phyloP scores from a whole-genome alignment of 2,113 vertebrate genomes.

The Dendrocopos noguchii region DNA sequence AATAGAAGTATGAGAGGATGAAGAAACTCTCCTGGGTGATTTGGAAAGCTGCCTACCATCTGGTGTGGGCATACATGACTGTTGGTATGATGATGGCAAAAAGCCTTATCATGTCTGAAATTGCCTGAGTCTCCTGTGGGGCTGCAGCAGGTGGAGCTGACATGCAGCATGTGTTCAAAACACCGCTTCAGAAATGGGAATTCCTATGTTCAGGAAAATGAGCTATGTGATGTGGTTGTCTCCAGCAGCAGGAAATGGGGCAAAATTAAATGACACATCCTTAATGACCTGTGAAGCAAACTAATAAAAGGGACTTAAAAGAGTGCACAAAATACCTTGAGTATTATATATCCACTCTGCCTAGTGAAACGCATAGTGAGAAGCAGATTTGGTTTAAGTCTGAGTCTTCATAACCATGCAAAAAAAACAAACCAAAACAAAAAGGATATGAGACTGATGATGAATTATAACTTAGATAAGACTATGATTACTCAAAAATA shows the following conservation, averaged over 20 bases:
- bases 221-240: neutral
- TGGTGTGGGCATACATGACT: neutral
- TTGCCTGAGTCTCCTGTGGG: neutral
- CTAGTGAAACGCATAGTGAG: neutral
- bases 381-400: neutral
- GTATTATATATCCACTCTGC: neutral
- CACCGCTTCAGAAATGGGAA: neutral
- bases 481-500: neutral
- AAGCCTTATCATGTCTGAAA: neutral
- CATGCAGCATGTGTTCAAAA: neutral
- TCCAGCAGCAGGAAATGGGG: neutral
- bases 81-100: neutral
- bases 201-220: neutral
- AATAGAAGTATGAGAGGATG: neutral
- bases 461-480: neutral
- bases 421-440: neutral
- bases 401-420: neutral
- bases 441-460: neutral
- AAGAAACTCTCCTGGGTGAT: slow-evolving; percentile 8
- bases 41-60: slow-evolving; percentile 32
- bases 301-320: neutral
- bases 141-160: slow-evolving; percentile 12
- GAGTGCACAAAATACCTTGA: neutral
- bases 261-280: neutral
- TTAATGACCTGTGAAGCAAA: slow-evolving; percentile 23